Evolutionary conservation across 2,888 invertebrate genomes (phyloP), one percentile per base, ranked within the genome.

Genomic region (Germaria angustata): DNA sequence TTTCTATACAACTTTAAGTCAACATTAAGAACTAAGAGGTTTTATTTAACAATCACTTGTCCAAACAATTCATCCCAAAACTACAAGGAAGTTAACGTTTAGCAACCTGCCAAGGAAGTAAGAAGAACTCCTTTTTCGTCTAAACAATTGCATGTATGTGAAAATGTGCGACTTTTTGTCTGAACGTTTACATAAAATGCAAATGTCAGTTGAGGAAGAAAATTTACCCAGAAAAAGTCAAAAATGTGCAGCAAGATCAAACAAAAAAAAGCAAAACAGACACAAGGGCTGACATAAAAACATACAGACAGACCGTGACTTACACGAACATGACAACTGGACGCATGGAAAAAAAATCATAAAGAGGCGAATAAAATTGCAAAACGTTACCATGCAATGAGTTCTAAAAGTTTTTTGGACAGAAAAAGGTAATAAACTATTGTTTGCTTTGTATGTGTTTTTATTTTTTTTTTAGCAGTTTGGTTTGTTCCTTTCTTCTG

Each of bases 1-100:
- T n/a, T 63, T 20, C 6, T 4, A 32, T 15, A 11, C 59, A 36
- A 41, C 13, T 46, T 51, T 28, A 32, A 63, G 63, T 68, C 53
- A 57, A 39, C 69, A 59, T 41, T 9, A 53, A 55, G 61, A 15
- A 39, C 1, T 55, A 15, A 13, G 7, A n/a, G n/a, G 20, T 59
- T 49, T 28, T 39, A 13, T 20, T 22, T 15, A 75, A 78, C 69
- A 49, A 57, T 81, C 78, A 82, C 79, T 82, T 79, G 75, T 59
- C 65, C 59, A 82, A 75, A 66, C 73, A 75, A 69, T 39, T 68
- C 61, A 55, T 1, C 63, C 34, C 39, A 68, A 69, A 75, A 57
- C 41, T 75, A 34, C 51, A 71, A 66, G 75, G 73, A 82, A 82
- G 69, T 75, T 39, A 71, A 69, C 51, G 75, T 75, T 79, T 79